Evolutionary conservation across 2,113 vertebrate genomes (phyloP).

Genomic region (Osmerus mordax): DNA sequence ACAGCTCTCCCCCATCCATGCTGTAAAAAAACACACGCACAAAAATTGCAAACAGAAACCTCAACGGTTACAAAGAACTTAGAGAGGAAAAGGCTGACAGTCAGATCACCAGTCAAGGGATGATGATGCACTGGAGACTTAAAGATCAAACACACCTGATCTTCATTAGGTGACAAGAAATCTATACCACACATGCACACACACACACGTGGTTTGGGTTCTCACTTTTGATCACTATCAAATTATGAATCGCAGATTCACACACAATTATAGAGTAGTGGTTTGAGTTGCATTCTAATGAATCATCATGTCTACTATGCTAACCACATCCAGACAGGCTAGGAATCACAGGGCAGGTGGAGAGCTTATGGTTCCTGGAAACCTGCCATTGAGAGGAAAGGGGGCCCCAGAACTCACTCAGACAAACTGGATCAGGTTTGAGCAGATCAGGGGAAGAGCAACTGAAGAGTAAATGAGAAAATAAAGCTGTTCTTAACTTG

Average conservation of each 20-base stretch:
- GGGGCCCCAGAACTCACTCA: background rate
- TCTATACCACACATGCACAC: slow-evolving; percentile 3
- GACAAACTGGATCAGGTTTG: background rate
- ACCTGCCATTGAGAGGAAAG: background rate
- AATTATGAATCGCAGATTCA: background rate
- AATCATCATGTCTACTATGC: background rate
- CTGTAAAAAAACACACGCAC: slow-evolving; percentile 63
- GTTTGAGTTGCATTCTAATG: background rate
- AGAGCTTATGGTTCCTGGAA: background rate
- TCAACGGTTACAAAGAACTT: background rate
- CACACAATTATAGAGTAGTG: background rate
- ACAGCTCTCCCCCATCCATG: slow-evolving; percentile 95
- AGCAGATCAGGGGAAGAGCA: background rate
- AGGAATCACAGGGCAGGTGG: background rate
- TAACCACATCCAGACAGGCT: background rate
- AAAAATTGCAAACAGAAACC: background rate
- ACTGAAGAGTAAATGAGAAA: too few relatives aligned
- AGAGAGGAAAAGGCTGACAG: background rate
- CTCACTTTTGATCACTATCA: too few relatives aligned
- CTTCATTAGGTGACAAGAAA: too few relatives aligned
- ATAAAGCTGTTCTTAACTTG: too few relatives aligned
- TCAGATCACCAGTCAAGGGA: too few relatives aligned
- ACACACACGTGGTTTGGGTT: background rate
- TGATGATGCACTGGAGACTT: too few relatives aligned
- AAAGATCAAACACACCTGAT: too few relatives aligned